phyloP scores from a whole-genome alignment of 2,797 vertebrate genomes.

The Dicrostonyx torquatus region DNA sequence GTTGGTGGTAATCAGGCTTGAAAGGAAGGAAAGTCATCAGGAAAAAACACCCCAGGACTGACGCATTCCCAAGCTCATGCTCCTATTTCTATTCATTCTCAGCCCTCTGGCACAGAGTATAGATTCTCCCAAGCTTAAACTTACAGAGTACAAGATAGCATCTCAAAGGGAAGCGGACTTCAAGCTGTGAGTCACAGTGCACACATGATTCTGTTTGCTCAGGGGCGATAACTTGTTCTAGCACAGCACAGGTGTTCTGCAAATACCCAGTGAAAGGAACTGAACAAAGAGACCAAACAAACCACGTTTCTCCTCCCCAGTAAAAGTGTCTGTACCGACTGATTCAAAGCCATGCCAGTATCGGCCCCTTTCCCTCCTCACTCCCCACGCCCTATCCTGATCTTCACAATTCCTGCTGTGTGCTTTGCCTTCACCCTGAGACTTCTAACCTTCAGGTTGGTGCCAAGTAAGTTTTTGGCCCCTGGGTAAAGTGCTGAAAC shows the following conservation, averaged over 20 bases:
- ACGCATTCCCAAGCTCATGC: neutral
- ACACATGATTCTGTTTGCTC: slow-evolving; percentile 71
- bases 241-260: slow-evolving; percentile 41
- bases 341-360: neutral
- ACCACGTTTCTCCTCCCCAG: neutral
- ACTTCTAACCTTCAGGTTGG: neutral
- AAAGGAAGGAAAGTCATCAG: neutral
- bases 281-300: slow-evolving; percentile 37
- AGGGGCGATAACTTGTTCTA: slow-evolving; percentile 19
- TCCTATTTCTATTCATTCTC: neutral
- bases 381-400: neutral
- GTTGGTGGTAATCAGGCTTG: neutral
- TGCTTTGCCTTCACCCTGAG: neutral
- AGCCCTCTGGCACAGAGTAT: neutral
- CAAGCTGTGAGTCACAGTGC: slow-evolving; percentile 56
- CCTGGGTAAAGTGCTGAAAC: neutral
- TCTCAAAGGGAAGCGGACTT: slow-evolving; percentile 58
- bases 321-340: neutral
- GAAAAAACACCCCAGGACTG: neutral
- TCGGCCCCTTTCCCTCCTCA: neutral
- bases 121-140: slow-evolving; percentile 23
- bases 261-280: slow-evolving; percentile 48
- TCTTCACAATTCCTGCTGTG: neutral
- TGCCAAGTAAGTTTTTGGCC: neutral
- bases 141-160: neutral